phyloP scores from a whole-genome alignment of 2,888 invertebrate genomes.

The Mythimna impura region DNA sequence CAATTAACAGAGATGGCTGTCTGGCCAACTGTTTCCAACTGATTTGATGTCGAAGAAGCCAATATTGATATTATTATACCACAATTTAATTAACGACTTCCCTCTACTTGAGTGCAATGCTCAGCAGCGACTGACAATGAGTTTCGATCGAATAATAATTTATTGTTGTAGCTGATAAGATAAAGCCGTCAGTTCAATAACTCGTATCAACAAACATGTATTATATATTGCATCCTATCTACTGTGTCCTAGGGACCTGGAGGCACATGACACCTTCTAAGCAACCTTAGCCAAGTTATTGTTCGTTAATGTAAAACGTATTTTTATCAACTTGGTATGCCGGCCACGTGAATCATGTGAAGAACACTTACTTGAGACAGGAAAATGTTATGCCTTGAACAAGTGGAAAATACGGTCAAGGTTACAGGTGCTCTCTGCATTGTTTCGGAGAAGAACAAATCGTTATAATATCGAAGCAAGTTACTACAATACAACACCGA shows the following conservation, averaged over 20 bases:
- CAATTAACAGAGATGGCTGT: constrained; percentile 58
- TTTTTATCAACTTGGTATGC: constrained; percentile 67
- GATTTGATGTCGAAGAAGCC: constrained; percentile 21
- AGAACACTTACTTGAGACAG: constrained; percentile 53
- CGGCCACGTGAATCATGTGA: constrained; percentile 64
- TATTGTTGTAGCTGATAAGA: constrained; percentile 84
- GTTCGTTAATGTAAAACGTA: constrained; percentile 70
- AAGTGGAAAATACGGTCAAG: constrained; percentile 75
- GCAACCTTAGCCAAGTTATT: constrained; percentile 68
- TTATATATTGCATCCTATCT: constrained; percentile 64
- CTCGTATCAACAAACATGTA: constrained; percentile 74
- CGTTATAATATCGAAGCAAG: constrained; percentile 2
- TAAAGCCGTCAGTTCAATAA: constrained; percentile 84
- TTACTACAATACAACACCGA: constrained; percentile 3
- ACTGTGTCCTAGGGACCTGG: constrained; percentile 63
- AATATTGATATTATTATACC: constrained; percentile 37
- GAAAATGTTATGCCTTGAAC: constrained; percentile 67
- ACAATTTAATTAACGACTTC: constrained; percentile 48
- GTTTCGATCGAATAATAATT: constrained; percentile 76
- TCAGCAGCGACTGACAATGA: constrained; percentile 69
- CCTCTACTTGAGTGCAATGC: constrained; percentile 63
- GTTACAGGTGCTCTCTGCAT: constrained; percentile 55
- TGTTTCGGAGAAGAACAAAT: constrained; percentile 27
- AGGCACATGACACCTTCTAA: constrained; percentile 53
- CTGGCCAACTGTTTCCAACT: constrained; percentile 23